These are phyloP conservation scores for Xenopus borealis DNA, from an alignment of 2,113 vertebrate genomes.

Conservation along the genomic window DNA sequence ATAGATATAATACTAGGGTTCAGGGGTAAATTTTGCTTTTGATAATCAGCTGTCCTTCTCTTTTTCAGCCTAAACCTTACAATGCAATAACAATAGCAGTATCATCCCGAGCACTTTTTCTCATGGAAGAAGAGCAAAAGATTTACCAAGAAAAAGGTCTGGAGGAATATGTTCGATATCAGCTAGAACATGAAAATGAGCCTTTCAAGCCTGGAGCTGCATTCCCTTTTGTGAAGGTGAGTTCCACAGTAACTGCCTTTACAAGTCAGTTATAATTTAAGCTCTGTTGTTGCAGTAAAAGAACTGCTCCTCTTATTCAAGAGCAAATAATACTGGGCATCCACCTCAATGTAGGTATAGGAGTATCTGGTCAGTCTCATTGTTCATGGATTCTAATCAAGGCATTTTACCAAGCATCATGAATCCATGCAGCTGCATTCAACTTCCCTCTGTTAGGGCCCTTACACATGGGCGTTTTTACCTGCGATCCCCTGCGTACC, in stretches of 20 bases:
- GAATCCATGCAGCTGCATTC: too few species aligned
- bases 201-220: constrained; percentile 86
- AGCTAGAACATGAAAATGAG: constrained; percentile 85
- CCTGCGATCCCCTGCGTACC: too few species aligned
- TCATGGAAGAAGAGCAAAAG: constrained; percentile 89
- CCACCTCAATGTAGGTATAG: too few species aligned
- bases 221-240: constrained; percentile 92
- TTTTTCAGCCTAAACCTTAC: constrained; percentile 80
- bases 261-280: too few species aligned
- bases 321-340: too few species aligned
- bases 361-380: too few species aligned
- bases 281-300: background rate
- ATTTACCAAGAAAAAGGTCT: constrained; percentile 82
- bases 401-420: too few species aligned
- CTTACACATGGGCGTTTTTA: too few species aligned
- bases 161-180: constrained; percentile 87
- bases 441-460: too few species aligned
- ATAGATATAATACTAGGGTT: too few species aligned
- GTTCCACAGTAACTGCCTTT: fast-evolving
- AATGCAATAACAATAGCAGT: constrained; percentile 91
- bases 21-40: too few species aligned
- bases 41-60: background rate
- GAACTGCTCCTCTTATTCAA: background rate
- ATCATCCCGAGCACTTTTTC: constrained; percentile 87
- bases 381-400: too few species aligned